phyloP scores from a whole-genome alignment of 1,140 invertebrate genomes.

The Pachypeltis micranthus region DNA sequence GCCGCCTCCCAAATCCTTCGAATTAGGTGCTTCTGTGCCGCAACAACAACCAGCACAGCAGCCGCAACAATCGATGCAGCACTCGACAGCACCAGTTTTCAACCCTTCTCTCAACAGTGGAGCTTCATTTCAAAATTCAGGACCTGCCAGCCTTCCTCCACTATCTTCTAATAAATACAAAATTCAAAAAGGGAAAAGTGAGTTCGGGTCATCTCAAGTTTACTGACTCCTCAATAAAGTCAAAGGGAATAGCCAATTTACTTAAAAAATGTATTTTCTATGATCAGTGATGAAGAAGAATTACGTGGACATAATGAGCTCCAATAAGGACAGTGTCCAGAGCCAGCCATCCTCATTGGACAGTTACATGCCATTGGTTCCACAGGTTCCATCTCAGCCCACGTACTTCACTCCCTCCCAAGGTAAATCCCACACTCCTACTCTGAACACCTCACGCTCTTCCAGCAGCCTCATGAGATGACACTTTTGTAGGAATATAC shows the following conservation, averaged over 20 bases:
- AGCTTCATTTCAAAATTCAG: slow-evolving; percentile 29
- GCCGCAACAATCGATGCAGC: slow-evolving; percentile 31
- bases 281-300: slow-evolving; percentile 58
- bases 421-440: no score
- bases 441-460: no score
- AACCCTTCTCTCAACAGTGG: not conserved
- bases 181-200: slow-evolving; percentile 56
- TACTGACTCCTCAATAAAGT: not conserved
- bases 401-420: slow-evolving; percentile 38
- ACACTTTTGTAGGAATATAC: no score
- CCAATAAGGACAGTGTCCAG: slow-evolving; percentile 39
- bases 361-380: slow-evolving; percentile 15
- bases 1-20: slow-evolving; percentile 62
- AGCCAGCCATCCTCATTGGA: slow-evolving; percentile 32
- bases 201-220: slow-evolving; percentile 32
- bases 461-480: no score
- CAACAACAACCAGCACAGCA: slow-evolving; percentile 13
- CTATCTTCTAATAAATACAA: slow-evolving; percentile 59
- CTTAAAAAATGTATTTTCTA: slow-evolving; percentile 27
- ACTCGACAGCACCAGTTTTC: slow-evolving; percentile 17
- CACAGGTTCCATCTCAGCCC: slow-evolving; percentile 10
- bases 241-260: not conserved
- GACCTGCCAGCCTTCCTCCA: slow-evolving; percentile 37
- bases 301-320: slow-evolving; percentile 79
- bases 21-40: slow-evolving; percentile 26